These are phyloP conservation scores for Ochotona princeps DNA, from an alignment of 2,113 vertebrate genomes.

Conservation along the genomic window DNA sequence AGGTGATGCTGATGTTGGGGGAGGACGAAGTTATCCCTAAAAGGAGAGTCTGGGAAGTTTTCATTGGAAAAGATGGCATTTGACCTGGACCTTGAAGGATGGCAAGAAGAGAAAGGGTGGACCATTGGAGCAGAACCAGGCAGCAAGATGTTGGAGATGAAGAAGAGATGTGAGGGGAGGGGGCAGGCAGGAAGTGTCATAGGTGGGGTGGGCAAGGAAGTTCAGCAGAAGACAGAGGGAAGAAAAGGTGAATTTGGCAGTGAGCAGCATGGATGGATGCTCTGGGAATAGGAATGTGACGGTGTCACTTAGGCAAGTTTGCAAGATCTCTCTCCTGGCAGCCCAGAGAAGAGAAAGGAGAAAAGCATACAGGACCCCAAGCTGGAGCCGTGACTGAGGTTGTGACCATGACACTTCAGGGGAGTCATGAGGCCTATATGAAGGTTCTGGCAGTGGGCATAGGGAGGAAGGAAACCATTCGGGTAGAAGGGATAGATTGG, in stretches of 20 bases:
- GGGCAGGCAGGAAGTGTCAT: not conserved
- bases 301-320: not conserved
- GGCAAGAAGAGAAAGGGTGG: not conserved
- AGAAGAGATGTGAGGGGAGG: not conserved
- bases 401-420: not conserved
- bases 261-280: not conserved
- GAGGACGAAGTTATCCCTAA: not conserved
- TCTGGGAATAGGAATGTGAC: slow-evolving; percentile 19
- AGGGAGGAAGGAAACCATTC: not conserved
- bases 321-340: slow-evolving; percentile 14
- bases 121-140: not conserved
- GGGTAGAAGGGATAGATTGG: not conserved
- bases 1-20: not conserved
- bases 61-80: slow-evolving; percentile 4
- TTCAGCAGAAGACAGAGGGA: not conserved
- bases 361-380: not conserved
- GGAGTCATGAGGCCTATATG: not conserved
- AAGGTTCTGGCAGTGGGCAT: not conserved
- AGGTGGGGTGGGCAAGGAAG: not conserved
- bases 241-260: not conserved
- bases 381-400: not conserved
- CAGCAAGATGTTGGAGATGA: not conserved
- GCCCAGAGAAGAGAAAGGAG: slow-evolving; percentile 6
- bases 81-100: slow-evolving; percentile 18
- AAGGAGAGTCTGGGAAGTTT: not conserved